These are phyloP conservation scores for Cyclophora punctaria DNA, from an alignment of 2,888 invertebrate species.

Conservation along the genomic window DNA sequence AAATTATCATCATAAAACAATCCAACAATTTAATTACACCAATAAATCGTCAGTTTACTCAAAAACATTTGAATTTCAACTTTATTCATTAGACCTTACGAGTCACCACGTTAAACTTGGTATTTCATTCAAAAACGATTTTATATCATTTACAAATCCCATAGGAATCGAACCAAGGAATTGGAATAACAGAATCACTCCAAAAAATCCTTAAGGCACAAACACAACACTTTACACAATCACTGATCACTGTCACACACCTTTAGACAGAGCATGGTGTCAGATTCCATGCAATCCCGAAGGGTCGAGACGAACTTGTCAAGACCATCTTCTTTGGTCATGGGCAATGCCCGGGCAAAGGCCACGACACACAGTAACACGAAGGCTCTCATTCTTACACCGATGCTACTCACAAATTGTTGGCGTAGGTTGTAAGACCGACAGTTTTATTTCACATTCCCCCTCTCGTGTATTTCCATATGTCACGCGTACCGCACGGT, in stretches of 20 bases:
- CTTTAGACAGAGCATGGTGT: constrained; percentile 83
- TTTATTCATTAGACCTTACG: not conserved
- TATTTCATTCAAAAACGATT: no score
- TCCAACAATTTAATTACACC: no score
- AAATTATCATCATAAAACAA: not conserved
- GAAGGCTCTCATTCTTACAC: constrained; percentile 56
- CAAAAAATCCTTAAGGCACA: constrained; percentile 22
- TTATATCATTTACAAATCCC: no score
- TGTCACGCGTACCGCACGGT: constrained; percentile 44
- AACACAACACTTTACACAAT: constrained; percentile 30
- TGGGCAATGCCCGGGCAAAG: constrained; percentile 51
- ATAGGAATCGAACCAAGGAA: not conserved
- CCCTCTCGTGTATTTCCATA: constrained; percentile 51
- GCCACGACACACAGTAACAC: constrained; percentile 50
- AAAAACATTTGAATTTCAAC: not conserved
- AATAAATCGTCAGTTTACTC: not conserved
- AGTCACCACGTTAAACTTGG: no score
- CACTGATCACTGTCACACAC: constrained; percentile 72
- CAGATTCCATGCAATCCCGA: constrained; percentile 81
- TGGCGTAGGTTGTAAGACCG: constrained; percentile 45
- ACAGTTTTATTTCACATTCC: constrained; percentile 65
- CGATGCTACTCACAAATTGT: constrained; percentile 58
- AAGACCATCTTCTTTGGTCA: constrained; percentile 55
- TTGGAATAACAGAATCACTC: constrained; percentile 4
- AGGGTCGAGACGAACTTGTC: constrained; percentile 63